These are phyloP conservation scores for Rana temporaria DNA, from an alignment of 2,113 vertebrate genomes.

Conservation along the genomic window DNA sequence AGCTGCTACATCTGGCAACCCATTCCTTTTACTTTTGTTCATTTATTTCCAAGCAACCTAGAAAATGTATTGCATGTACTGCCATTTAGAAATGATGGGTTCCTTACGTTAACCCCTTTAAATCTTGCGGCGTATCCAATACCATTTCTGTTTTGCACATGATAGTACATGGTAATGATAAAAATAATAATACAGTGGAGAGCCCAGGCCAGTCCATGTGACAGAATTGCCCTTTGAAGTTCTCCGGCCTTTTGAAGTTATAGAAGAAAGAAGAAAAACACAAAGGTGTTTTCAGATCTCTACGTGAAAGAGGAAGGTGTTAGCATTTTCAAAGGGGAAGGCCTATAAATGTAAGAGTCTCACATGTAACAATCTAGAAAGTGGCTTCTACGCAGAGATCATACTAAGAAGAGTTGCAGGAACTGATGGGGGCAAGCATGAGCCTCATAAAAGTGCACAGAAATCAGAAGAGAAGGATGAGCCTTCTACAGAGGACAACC, in stretches of 20 bases:
- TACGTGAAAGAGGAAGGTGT: constrained; percentile 1
- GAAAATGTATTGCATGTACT: too few relatives aligned
- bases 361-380: not conserved
- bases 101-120: too few relatives aligned
- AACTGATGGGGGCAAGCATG: constrained; percentile 44
- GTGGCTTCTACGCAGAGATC: not conserved
- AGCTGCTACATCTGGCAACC: too few relatives aligned
- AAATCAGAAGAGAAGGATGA: constrained; percentile 5
- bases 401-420: not conserved
- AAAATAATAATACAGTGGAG: not conserved
- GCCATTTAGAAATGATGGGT: too few relatives aligned
- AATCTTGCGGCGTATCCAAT: too few relatives aligned
- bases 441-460: constrained; percentile 31
- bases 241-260: constrained; percentile 39
- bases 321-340: constrained; percentile 6
- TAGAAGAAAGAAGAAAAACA: constrained; percentile 16
- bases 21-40: too few relatives aligned
- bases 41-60: too few relatives aligned
- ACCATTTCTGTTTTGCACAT: not conserved
- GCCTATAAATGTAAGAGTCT: constrained; percentile 35
- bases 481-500: not conserved
- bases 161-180: not conserved
- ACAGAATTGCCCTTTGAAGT: constrained; percentile 38
- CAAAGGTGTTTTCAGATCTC: constrained; percentile 55
- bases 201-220: constrained; percentile 6